A percentile compares a stretch with the other conserved stretches of the same genome.
These are phyloP conservation scores for Lycocerus yunnanus DNA, from an alignment of 2,888 invertebrate genomes.

Conservation along the genomic window DNA sequence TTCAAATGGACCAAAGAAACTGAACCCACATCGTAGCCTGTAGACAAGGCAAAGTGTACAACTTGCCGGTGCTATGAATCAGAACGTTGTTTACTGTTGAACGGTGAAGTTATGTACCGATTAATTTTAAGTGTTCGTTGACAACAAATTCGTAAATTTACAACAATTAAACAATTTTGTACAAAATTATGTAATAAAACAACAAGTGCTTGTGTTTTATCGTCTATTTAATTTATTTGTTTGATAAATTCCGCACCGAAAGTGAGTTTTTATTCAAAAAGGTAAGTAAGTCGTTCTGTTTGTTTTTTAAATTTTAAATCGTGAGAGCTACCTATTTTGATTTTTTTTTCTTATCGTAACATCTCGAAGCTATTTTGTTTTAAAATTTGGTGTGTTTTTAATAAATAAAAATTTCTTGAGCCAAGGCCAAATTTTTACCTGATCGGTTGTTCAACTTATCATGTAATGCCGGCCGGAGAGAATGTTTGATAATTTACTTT, in stretches of 20 bases:
- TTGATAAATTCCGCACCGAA: not conserved
- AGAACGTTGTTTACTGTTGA: not conserved
- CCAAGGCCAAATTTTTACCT: slow-evolving; percentile 35
- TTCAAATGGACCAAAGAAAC: slow-evolving; percentile 28
- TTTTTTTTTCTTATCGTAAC: not conserved
- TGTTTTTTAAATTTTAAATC: not conserved
- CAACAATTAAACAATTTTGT: not conserved
- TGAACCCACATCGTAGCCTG: slow-evolving; percentile 5
- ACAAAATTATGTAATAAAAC: not conserved
- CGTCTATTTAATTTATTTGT: not conserved
- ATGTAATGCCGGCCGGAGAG: slow-evolving; percentile 32
- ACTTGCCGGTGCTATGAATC: not conserved
- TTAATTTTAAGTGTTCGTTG: not conserved
- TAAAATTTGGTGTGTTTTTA: not conserved
- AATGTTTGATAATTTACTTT: slow-evolving; percentile 31
- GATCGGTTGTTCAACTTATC: slow-evolving; percentile 35
- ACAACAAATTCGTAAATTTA: not conserved
- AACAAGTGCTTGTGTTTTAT: not conserved
- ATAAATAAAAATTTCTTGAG: not conserved
- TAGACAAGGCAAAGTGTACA: not conserved
- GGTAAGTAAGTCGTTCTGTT: not conserved
- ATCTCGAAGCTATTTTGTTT: not conserved
- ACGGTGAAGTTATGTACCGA: not conserved
- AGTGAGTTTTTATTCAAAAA: not conserved
- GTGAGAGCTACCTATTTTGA: not conserved